Evolutionary conservation across 2,888 invertebrate species (phyloP).

Genomic region (Eristalis arbustorum): DNA sequence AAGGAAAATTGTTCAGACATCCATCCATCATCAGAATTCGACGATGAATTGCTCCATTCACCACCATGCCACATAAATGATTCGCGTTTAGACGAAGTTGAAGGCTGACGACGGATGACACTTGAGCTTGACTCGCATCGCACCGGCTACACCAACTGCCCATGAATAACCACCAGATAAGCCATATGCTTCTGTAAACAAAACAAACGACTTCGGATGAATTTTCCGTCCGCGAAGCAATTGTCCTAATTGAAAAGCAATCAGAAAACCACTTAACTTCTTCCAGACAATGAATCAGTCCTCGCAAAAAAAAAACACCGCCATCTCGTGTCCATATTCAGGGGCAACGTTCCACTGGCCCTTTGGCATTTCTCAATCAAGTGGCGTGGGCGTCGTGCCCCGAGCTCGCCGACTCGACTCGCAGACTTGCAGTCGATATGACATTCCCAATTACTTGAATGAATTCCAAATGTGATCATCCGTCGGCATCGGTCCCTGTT

Average conservation of each 20-base stretch:
- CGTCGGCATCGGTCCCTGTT: slow-evolving; percentile 4
- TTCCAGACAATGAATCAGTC: not conserved
- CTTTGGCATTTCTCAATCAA: not conserved
- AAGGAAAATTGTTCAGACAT: too few relatives aligned
- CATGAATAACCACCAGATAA: not conserved
- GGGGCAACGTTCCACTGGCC: not conserved
- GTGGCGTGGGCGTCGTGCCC: not conserved
- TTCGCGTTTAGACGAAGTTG: too few relatives aligned
- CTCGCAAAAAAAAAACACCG: not conserved
- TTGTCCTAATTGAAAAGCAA: not conserved
- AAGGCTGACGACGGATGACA: too few relatives aligned
- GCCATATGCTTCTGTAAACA: not conserved
- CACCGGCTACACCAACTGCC: too few relatives aligned
- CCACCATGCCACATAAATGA: too few relatives aligned
- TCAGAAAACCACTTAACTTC: not conserved
- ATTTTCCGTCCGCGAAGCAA: not conserved
- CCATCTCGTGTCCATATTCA: not conserved
- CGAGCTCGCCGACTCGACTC: not conserved
- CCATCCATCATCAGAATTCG: too few relatives aligned
- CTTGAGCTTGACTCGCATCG: too few relatives aligned
- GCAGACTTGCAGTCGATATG: not conserved
- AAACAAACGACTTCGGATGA: not conserved
- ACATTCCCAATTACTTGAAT: slow-evolving; percentile 37
- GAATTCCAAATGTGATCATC: slow-evolving; percentile 27
- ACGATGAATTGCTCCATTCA: too few relatives aligned